Conservation (phyloP, 2,888 invertebrate species). For the Adela reaumurella region DNA sequence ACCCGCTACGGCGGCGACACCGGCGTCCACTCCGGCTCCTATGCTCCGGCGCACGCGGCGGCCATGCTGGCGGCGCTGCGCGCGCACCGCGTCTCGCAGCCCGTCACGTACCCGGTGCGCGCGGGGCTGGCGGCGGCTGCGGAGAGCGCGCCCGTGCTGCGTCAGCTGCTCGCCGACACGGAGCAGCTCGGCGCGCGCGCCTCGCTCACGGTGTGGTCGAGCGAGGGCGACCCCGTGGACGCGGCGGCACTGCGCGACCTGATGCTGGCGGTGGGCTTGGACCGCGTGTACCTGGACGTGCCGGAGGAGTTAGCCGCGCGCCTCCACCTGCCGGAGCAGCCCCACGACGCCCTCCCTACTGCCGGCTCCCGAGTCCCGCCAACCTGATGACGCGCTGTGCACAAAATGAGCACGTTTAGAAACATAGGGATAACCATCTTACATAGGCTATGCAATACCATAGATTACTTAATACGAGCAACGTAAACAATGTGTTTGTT, state of each 20-base stretch:
- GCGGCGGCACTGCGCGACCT: conserved; percentile 61
- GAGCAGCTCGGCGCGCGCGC: conserved; percentile 45
- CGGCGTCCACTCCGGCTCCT: conserved; percentile 47
- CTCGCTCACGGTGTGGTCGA: conserved; percentile 80
- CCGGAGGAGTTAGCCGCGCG: conserved; percentile 57
- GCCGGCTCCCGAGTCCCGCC: background rate
- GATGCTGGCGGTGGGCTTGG: conserved; percentile 62
- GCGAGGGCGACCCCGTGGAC: conserved; percentile 63
- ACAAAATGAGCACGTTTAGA: too few species aligned
- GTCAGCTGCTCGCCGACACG: conserved; percentile 54
- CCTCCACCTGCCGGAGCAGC: conserved; percentile 37
- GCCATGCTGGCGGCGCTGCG: conserved; percentile 63
- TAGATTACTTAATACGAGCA: too few species aligned
- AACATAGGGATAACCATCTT: too few species aligned
- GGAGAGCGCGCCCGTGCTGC: conserved; percentile 59
- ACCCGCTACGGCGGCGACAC: conserved; percentile 59
- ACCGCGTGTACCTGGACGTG: conserved; percentile 74
- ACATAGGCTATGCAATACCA: too few species aligned
- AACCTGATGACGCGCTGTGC: too few species aligned
- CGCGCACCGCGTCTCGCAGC: conserved; percentile 55
- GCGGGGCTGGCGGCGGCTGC: conserved; percentile 50
- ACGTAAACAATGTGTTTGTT: too few species aligned
- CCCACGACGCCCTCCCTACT: background rate
- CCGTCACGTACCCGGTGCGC: conserved; percentile 73
- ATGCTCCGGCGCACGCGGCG: conserved; percentile 61